phyloP scores from a whole-genome alignment of 64 coral and sea anemone species.

The Catalaphyllia jardinei region DNA sequence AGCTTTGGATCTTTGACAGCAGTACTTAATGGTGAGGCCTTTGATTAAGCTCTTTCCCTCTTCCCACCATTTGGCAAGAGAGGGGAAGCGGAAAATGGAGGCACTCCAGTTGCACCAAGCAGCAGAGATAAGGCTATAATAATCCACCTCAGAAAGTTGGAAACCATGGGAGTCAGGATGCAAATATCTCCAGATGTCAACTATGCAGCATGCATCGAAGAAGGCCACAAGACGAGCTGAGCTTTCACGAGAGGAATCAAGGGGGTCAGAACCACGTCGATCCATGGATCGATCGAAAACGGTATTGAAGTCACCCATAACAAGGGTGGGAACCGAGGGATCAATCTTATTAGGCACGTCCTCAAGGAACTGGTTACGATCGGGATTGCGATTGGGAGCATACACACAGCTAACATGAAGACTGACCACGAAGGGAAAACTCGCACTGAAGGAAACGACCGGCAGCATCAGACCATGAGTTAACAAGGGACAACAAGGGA shows the following conservation, averaged over 20 bases:
- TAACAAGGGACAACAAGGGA: neutral
- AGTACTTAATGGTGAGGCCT: neutral
- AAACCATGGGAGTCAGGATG: neutral
- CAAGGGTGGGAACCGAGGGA: conserved; percentile 16
- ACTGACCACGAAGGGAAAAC: neutral
- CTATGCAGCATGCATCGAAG: neutral
- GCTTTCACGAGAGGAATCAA: neutral
- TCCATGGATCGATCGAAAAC: neutral
- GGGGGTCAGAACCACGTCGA: neutral
- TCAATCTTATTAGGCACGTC: neutral
- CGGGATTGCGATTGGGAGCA: too few species aligned
- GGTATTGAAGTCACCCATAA: conserved; percentile 61
- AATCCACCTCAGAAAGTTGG: too few species aligned
- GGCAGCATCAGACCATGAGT: neutral
- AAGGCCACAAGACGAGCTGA: neutral
- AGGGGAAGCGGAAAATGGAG: neutral
- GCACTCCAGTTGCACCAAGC: neutral
- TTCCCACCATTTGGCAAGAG: conserved; percentile 38
- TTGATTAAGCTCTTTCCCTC: neutral
- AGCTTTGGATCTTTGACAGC: neutral
- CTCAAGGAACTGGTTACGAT: neutral
- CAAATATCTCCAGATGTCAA: neutral
- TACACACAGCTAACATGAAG: neutral
- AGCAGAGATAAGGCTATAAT: too few species aligned
- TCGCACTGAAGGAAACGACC: conserved; percentile 15